phyloP scores from a whole-genome alignment of 2,797 vertebrate genomes.

The Heliangelus exortis region DNA sequence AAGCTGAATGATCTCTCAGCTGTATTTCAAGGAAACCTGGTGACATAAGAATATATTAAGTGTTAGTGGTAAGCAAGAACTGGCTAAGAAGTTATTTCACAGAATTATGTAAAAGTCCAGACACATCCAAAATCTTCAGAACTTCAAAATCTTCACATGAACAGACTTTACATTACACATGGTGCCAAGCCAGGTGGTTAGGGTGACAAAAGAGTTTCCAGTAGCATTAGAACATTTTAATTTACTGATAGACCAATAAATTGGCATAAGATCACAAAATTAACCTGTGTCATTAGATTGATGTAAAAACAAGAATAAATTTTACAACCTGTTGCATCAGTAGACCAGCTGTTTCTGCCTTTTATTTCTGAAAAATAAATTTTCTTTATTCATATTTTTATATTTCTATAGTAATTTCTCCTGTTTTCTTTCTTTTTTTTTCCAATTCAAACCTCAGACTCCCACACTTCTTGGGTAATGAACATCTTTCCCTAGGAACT shows the following conservation, averaged over 20 bases:
- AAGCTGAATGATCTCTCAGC: neutral
- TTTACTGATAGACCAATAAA: neutral
- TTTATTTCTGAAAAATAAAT: neutral
- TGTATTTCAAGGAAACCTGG: neutral
- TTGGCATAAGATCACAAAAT: neutral
- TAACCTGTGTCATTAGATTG: neutral
- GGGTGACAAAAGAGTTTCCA: neutral
- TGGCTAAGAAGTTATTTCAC: neutral
- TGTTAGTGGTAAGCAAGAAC: neutral
- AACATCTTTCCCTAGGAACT: neutral
- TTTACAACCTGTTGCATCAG: neutral
- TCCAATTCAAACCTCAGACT: neutral
- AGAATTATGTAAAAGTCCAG: neutral
- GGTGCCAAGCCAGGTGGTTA: neutral
- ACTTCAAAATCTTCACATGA: neutral
- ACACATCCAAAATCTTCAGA: neutral
- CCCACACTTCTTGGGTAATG: neutral
- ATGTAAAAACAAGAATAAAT: neutral
- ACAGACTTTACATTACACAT: neutral
- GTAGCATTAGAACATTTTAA: neutral
- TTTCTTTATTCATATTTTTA: neutral
- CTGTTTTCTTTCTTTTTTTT: neutral
- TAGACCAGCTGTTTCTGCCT: neutral
- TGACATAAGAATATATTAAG: neutral
- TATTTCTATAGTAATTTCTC: neutral